phyloP scores from a whole-genome alignment of 1,140 invertebrate species.

The Charaxes varanes region DNA sequence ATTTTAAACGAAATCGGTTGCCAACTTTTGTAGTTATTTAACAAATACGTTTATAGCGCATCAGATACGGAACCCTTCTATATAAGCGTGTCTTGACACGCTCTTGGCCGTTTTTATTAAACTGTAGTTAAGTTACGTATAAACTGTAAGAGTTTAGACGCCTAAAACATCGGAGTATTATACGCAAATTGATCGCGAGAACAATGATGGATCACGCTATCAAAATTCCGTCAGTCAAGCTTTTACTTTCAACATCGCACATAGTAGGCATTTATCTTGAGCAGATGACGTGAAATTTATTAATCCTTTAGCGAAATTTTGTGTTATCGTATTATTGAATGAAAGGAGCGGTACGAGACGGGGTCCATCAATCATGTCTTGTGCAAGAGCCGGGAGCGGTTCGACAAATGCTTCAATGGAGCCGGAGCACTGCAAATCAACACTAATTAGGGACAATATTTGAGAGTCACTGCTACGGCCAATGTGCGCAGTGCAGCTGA shows the following conservation, averaged over 20 bases:
- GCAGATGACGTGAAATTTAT: constrained; percentile 32
- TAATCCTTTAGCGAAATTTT: constrained; percentile 39
- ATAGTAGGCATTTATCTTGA: constrained; percentile 28
- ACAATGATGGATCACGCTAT: constrained; percentile 33
- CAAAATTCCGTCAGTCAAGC: constrained; percentile 23
- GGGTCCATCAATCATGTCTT: constrained; percentile 59
- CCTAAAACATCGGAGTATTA: background rate
- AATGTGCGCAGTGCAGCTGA: constrained; percentile 31
- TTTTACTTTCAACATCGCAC: constrained; percentile 29
- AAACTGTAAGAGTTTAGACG: background rate
- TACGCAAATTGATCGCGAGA: constrained; percentile 25
- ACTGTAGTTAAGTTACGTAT: too few relatives aligned
- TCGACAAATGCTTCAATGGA: constrained; percentile 52
- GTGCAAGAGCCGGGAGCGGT: constrained; percentile 47
- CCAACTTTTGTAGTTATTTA: too few relatives aligned
- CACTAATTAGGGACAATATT: constrained; percentile 65
- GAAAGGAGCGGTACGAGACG: constrained; percentile 32
- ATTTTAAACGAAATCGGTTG: too few relatives aligned
- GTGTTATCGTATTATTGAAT: constrained; percentile 41
- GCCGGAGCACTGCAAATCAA: constrained; percentile 54
- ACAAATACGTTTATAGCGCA: too few relatives aligned
- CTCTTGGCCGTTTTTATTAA: too few relatives aligned
- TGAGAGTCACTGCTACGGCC: constrained; percentile 64
- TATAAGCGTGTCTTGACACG: too few relatives aligned
- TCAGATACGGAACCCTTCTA: too few relatives aligned